Conservation (phyloP, 1,140 invertebrate genomes). For the Caligus rogercresseyi region DNA sequence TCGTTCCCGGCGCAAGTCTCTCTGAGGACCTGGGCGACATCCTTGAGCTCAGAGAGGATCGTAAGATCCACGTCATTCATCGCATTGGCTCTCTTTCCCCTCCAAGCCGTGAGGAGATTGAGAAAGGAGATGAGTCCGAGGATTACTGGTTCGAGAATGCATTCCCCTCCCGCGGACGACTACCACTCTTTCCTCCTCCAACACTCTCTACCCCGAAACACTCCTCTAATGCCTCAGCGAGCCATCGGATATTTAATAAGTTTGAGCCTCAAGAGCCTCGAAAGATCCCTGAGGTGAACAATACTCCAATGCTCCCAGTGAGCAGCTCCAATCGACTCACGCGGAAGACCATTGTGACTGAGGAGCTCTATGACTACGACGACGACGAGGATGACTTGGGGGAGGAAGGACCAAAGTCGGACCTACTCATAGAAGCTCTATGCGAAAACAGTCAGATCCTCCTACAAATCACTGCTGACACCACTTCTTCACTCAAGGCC, state of each 20-base stretch:
- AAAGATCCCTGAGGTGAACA: background rate
- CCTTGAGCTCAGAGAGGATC: constrained; percentile 1
- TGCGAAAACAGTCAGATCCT: constrained; percentile 1
- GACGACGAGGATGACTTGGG: constrained; percentile 6
- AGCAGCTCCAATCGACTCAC: background rate
- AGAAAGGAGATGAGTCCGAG: background rate
- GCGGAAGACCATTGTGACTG: constrained; percentile 6
- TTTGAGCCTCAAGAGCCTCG: constrained; percentile 10
- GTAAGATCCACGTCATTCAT: constrained; percentile 12
- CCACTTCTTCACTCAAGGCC: background rate
- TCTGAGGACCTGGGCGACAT: background rate
- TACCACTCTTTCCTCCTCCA: background rate
- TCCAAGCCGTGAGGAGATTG: background rate
- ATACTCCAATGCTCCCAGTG: background rate
- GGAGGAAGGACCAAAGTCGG: background rate
- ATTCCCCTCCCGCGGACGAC: background rate
- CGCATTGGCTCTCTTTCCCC: background rate
- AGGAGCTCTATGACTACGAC: background rate
- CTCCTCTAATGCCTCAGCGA: background rate
- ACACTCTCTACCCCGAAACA: background rate
- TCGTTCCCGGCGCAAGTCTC: background rate
- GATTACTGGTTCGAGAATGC: constrained; percentile 19
- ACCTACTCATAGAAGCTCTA: background rate
- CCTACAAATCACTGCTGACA: constrained; percentile 10
- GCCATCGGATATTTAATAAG: constrained; percentile 17